Evolutionary conservation across 2,113 vertebrate species (phyloP), one percentile per base, ranked within the genome.

Genomic region (Triplophysa dalaica): DNA sequence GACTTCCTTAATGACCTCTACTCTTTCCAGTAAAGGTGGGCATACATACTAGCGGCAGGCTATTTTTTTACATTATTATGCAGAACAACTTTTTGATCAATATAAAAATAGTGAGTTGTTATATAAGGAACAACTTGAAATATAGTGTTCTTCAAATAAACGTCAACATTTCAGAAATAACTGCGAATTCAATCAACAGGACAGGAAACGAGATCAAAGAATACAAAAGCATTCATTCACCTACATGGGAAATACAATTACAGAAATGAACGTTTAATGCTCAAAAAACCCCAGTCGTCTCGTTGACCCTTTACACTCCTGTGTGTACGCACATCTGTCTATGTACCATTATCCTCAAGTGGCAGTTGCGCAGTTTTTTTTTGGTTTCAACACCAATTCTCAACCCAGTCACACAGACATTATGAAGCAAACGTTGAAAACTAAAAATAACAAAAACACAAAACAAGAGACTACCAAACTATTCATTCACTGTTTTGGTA

Each of bases 401-500:
- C 81, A 81, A 76, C 68, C 81, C 78, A 69, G 63, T 84, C 77
- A 84, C 76, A 84, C 70, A 77, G 77, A 81, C 68, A 70, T 52
- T 22, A 78, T 50, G 21, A 79, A 79, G 72, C 63, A 58, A 79
- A 75, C 38, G 88, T 84, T 70, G 52, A 90, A 91, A 89, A 92
- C 88, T 89, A 87, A 81, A 79, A 16, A 67, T 79, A 81, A 83
- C 48, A 79, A 87, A 78, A 78, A 75, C 33, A 38, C 6, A 38
- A 65, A 67, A 81, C 80, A 87, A 74, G 9, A 84, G 21, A 86
- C 87, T 61, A 72, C 61, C 70, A 73, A 76, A 77, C 81, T 64
- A 83, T 89, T 93, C 90, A 91, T 92, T 89, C 90, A 89, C 87
- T 83, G 81, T 87, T 84, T 72, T 83, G 83, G 83, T 80, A 81